A percentile compares a stretch with the other conserved stretches of the same genome.
These are phyloP conservation scores for Vanessa tameamea DNA, from an alignment of 1,140 invertebrate genomes.

Conservation along the genomic window DNA sequence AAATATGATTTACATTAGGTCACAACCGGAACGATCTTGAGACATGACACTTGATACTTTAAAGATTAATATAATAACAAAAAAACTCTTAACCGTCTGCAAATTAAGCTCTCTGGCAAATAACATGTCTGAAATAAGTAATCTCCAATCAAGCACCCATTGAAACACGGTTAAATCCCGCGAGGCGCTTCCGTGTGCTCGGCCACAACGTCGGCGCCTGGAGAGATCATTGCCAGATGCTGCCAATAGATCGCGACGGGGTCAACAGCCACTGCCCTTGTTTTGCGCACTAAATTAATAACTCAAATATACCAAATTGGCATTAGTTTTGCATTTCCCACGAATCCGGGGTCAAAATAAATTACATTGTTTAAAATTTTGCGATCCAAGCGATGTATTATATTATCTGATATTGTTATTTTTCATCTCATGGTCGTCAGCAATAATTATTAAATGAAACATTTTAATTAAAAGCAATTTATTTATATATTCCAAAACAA, in stretches of 20 bases:
- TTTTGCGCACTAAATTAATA: constrained; percentile 72
- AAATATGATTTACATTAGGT: constrained; percentile 58
- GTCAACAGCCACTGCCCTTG: constrained; percentile 76
- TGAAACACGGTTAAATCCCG: constrained; percentile 72
- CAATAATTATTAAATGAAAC: neutral
- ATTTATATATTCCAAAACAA: too few species aligned
- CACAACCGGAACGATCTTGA: constrained; percentile 38
- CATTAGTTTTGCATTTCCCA: constrained; percentile 24
- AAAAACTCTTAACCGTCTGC: neutral
- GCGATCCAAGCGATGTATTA: constrained; percentile 18
- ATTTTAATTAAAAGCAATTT: too few species aligned
- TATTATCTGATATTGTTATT: neutral
- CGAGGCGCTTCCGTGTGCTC: constrained; percentile 66
- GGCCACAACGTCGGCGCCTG: constrained; percentile 53
- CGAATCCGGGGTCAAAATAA: constrained; percentile 49
- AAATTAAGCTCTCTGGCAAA: constrained; percentile 21
- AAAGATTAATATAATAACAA: neutral
- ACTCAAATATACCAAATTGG: constrained; percentile 43
- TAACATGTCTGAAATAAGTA: constrained; percentile 29
- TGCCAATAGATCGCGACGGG: constrained; percentile 72
- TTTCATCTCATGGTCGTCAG: neutral
- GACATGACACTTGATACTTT: neutral
- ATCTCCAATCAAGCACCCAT: constrained; percentile 64
- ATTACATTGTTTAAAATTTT: constrained; percentile 36
- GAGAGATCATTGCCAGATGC: constrained; percentile 77